Evolutionary conservation across 2,113 vertebrate genomes (phyloP).

Genomic region (Ahaetulla prasina): DNA sequence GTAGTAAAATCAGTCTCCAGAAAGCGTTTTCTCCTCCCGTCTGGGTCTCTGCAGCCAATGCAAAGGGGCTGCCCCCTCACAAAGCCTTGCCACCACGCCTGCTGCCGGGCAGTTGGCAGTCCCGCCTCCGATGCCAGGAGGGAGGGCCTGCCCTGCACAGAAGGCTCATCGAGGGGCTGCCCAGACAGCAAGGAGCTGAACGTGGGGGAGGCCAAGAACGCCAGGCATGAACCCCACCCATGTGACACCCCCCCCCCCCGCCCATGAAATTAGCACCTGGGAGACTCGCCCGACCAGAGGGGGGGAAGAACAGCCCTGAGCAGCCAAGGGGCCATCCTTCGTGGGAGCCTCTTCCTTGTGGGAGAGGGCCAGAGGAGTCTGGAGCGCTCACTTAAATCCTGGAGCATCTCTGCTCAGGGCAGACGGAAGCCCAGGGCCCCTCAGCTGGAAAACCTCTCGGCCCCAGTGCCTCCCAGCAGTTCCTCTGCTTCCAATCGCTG

Average conservation of each 20-base stretch:
- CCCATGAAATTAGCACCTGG: not conserved
- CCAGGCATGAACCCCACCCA: not conserved
- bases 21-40: rapidly evolving
- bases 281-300: not conserved
- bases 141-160: constrained; percentile 24
- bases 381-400: not conserved
- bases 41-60: not conserved
- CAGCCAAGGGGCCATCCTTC: not conserved
- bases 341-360: not conserved
- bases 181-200: not conserved
- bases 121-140: rapidly evolving
- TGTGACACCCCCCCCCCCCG: too few relatives aligned
- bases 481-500: not conserved
- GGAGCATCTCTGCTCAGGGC: not conserved
- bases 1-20: rapidly evolving
- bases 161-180: constrained; percentile 28
- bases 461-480: not conserved
- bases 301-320: too few relatives aligned
- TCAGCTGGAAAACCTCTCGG: not conserved
- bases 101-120: not conserved
- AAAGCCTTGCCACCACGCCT: not conserved
- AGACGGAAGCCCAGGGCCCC: not conserved
- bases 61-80: constrained; percentile 5
- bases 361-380: not conserved
- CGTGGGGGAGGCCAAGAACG: constrained; percentile 19